Conservation (phyloP, 2,797 vertebrate genomes). For the Pseudomugil tenellus region DNA sequence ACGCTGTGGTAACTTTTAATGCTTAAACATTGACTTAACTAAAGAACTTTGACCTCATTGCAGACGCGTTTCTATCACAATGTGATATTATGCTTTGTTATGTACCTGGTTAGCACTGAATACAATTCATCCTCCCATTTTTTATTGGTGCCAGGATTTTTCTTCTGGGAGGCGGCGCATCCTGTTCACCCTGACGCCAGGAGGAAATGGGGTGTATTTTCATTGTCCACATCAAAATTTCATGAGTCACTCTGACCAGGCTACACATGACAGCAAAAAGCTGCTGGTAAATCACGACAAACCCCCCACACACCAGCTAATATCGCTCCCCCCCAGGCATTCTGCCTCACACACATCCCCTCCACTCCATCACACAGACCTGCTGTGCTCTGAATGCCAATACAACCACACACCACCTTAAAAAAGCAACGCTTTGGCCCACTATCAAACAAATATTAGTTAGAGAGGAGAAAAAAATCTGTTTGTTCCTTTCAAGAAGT, state of each 20-base stretch:
- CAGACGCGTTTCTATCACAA: too few species aligned
- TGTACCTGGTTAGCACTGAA: slow-evolving; percentile 5
- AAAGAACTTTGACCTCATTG: too few species aligned
- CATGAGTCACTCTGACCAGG: slow-evolving; percentile 55
- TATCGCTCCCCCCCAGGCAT: slow-evolving; percentile 5
- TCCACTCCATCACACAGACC: not conserved
- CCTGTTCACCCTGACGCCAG: not conserved
- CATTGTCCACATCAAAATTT: slow-evolving; percentile 41
- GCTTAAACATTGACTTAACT: too few species aligned
- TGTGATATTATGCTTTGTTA: slow-evolving; percentile 17
- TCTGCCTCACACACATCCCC: slow-evolving; percentile 4
- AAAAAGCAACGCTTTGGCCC: slow-evolving; percentile 31
- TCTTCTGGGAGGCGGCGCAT: slow-evolving; percentile 21
- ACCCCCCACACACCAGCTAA: not conserved
- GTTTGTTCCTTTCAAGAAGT: slow-evolving; percentile 44
- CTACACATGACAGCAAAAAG: slow-evolving; percentile 29
- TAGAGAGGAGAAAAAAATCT: slow-evolving; percentile 24
- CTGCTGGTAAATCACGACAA: slow-evolving; percentile 35
- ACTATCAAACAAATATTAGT: slow-evolving; percentile 33
- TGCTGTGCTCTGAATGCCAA: slow-evolving; percentile 35
- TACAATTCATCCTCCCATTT: slow-evolving; percentile 5
- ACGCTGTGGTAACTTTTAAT: too few species aligned
- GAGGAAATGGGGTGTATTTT: slow-evolving; percentile 24
- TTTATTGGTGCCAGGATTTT: slow-evolving; percentile 7
- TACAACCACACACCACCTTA: not conserved